Percentiles rank a stretch among this genome's conserved stretches.
These are phyloP conservation scores for Hymenochirus boettgeri DNA, from an alignment of 2,113 vertebrate genomes.

Conservation along the genomic window DNA sequence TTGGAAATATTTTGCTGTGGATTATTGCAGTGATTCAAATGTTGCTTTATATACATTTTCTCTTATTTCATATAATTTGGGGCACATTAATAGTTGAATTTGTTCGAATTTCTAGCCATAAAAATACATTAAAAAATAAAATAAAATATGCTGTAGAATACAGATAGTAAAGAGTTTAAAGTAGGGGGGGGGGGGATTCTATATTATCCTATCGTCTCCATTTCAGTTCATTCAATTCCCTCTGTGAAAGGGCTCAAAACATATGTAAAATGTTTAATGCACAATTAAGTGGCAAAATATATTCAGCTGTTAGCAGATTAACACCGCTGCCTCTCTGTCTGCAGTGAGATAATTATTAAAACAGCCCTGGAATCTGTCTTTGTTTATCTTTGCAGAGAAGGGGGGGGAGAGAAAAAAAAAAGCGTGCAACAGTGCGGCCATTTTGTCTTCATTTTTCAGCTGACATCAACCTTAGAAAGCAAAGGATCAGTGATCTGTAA, in stretches of 20 bases:
- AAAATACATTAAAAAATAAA: too few species aligned
- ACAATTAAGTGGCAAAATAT: neutral
- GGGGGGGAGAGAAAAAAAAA: constrained; percentile 8
- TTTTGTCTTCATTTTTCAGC: constrained; percentile 26
- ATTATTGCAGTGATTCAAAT: too few species aligned
- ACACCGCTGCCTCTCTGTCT: neutral
- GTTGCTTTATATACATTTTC: too few species aligned
- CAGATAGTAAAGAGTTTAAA: too few species aligned
- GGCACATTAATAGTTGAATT: too few species aligned
- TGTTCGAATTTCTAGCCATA: too few species aligned
- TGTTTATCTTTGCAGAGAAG: constrained; percentile 10
- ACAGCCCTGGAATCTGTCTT: neutral
- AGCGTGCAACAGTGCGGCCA: constrained; percentile 20
- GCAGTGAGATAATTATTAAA: constrained; percentile 4
- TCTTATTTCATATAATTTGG: too few species aligned
- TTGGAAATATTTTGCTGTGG: too few species aligned
- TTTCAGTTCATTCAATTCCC: neutral
- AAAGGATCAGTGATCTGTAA: constrained; percentile 25
- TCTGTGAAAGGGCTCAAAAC: neutral
- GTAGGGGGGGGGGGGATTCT: neutral
- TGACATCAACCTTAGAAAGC: neutral
- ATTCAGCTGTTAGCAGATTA: constrained; percentile 19
- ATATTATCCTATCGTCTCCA: neutral
- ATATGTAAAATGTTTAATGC: neutral
- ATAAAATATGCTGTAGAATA: too few species aligned